These are phyloP conservation scores for Wasmannia auropunctata DNA, from an alignment of 1,140 invertebrate species.

Conservation along the genomic window DNA sequence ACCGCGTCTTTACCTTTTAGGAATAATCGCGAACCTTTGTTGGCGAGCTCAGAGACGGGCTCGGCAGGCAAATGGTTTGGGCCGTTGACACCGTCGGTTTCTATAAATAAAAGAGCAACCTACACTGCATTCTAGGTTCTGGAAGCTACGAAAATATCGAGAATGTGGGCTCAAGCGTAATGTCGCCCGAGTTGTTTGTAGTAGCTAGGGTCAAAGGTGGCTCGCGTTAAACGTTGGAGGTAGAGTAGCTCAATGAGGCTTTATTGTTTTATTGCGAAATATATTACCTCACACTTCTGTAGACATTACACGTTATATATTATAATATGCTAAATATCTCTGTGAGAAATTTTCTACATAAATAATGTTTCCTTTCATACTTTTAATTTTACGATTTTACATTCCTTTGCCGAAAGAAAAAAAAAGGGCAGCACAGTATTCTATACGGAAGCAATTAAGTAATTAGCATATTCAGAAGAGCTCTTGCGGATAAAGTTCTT, in stretches of 20 bases:
- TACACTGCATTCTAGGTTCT: constrained; percentile 59
- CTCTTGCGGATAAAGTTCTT: not conserved
- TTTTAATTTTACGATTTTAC: not conserved
- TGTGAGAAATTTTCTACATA: not conserved
- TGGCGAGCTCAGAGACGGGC: constrained; percentile 4
- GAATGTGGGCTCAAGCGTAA: constrained; percentile 30
- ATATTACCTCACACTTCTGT: not conserved
- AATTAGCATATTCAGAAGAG: not conserved
- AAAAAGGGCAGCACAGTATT: not conserved
- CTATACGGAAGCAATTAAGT: not conserved
- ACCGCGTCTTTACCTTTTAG: not conserved
- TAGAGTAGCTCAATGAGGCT: not conserved
- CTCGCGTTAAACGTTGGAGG: not conserved
- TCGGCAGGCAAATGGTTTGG: constrained; percentile 9
- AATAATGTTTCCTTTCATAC: not conserved
- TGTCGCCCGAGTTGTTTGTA: not conserved
- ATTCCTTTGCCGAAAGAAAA: not conserved
- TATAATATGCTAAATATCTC: not conserved
- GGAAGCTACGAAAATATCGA: constrained; percentile 65
- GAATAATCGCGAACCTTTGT: constrained; percentile 1
- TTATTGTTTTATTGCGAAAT: not conserved
- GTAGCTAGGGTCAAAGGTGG: not conserved
- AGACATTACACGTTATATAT: not conserved
- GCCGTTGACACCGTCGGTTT: constrained; percentile 63
- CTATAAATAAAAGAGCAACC: constrained; percentile 68